Conservation (phyloP, 2,888 invertebrate genomes). For the Brachyptera putata region DNA sequence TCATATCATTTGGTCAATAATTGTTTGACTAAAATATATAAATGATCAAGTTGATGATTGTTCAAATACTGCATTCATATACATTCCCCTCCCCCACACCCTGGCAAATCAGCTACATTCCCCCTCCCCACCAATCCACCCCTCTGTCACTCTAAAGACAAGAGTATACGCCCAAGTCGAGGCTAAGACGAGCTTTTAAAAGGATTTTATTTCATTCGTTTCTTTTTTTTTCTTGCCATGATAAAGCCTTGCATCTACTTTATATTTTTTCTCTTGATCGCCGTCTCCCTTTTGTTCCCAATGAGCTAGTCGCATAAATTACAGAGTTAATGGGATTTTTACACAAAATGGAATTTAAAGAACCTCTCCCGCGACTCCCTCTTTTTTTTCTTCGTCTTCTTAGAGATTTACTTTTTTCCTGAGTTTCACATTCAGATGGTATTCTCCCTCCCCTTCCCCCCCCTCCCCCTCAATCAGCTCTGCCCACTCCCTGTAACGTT, state of each 20-base stretch:
- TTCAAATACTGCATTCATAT: too few species aligned
- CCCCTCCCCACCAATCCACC: background rate
- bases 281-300: conserved; percentile 30
- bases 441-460: conserved; percentile 31
- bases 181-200: conserved; percentile 15
- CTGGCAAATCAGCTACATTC: too few species aligned
- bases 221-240: background rate
- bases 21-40: too few species aligned
- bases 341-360: conserved; percentile 34
- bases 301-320: conserved; percentile 35
- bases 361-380: conserved; percentile 28
- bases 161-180: background rate
- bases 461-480: background rate
- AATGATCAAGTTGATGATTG: too few species aligned
- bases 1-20: too few species aligned
- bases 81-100: too few species aligned
- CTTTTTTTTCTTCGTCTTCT: conserved; percentile 11
- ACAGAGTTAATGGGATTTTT: conserved; percentile 37
- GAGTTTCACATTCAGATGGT: conserved; percentile 35
- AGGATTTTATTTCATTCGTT: conserved; percentile 3
- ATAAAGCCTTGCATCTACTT: background rate
- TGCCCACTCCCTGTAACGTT: background rate
- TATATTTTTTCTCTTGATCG: conserved; percentile 7
- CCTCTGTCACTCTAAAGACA: background rate
- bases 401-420: conserved; percentile 8